Base-by-base conservation (phyloP, 2,888 invertebrate genomes). In the Pristionchus mayeri region DNA sequence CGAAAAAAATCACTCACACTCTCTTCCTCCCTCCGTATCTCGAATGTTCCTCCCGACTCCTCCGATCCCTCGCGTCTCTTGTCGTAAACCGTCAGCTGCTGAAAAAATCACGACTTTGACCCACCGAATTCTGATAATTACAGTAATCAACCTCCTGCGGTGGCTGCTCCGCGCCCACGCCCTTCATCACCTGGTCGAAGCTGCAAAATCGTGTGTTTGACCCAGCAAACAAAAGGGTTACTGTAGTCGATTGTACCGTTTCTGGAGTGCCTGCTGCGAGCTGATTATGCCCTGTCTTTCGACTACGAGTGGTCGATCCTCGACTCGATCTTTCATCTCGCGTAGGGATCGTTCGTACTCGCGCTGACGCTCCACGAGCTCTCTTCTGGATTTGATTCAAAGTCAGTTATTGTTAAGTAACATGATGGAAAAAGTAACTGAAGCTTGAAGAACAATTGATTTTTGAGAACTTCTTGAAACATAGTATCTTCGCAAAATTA, bases 101-200 rank as follows among this genome's bases (percentile, higher is more conserved):
- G n/a, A n/a, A n/a, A n/a, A n/a, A n/a, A n/a, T n/a, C n/a, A n/a
- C n/a, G n/a, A n/a, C n/a, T n/a, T n/a, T 50, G 48, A 18, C 50
- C 37, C 30, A 48, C 50, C 54, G 9, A 24, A 24, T 40, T 27
- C 76, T 44, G 3, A 9, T 13, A 24, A n/a, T n/a, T n/a, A 1
- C 24, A n/a, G 27, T 6, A 4, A 24, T 6, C 27, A 27, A 3
- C 27, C n/a, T n/a, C 11, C 57, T 52, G 52, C 4, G 52, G 44
- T 44, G 13, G 44, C 44, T 13, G 44, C 6, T 44, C 13, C 44
- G 76, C 48, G 27, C 40, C 80, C 80, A 57, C 54, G 16, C 57
- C 57, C 57, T 80, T 80, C 80, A 80, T 80, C 40, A 37, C 80
- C 40, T 80, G 34, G 24, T 80, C 80, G 57, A 80, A 80, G 7